phyloP scores from a whole-genome alignment of 2,888 invertebrate species.

The Acanthoscelides obtectus region DNA sequence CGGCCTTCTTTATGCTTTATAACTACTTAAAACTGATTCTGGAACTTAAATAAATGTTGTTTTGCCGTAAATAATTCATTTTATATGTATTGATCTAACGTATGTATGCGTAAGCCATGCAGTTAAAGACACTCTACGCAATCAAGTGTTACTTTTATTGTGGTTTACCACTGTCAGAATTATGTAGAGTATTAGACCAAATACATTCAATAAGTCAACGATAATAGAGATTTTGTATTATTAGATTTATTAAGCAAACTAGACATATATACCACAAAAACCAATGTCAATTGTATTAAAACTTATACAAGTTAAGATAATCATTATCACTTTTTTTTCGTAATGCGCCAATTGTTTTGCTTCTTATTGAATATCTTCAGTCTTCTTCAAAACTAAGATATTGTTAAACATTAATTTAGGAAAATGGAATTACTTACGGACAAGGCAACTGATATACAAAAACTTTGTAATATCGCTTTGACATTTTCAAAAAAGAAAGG shows the following conservation, averaged over 20 bases:
- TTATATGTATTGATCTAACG: constrained; percentile 15
- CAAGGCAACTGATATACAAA: not conserved
- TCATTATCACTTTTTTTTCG: too few relatives aligned
- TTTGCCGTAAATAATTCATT: constrained; percentile 42
- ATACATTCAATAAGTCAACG: not conserved
- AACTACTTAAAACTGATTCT: not conserved
- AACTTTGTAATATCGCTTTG: too few relatives aligned
- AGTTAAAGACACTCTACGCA: constrained; percentile 7
- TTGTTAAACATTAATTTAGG: too few relatives aligned
- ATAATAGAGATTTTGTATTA: too few relatives aligned
- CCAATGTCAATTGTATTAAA: too few relatives aligned
- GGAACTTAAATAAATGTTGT: constrained; percentile 38
- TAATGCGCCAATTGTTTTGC: too few relatives aligned
- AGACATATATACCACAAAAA: too few relatives aligned
- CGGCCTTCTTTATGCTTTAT: not conserved
- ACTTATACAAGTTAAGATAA: too few relatives aligned
- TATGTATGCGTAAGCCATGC: constrained; percentile 34
- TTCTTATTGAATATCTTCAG: too few relatives aligned
- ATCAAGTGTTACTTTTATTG: not conserved
- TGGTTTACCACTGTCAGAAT: not conserved
- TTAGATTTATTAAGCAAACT: too few relatives aligned
- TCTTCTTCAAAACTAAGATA: too few relatives aligned
- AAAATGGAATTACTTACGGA: not conserved
- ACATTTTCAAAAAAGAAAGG: too few relatives aligned
- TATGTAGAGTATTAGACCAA: not conserved